Conservation (phyloP, 1,140 invertebrate genomes). For the Pachypsylla venusta region DNA sequence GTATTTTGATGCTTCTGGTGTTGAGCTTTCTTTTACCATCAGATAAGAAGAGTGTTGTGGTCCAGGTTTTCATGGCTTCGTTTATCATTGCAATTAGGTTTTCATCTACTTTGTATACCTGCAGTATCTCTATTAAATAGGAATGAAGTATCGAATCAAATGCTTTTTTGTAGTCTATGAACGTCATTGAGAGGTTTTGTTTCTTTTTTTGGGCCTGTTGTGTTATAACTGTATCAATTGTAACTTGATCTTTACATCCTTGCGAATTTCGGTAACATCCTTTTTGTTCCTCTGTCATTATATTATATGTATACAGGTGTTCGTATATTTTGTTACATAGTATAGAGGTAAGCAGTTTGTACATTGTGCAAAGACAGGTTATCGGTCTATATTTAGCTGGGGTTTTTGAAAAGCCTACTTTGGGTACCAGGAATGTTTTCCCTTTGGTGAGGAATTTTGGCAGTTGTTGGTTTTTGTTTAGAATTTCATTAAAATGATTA, state of each 20-base stretch:
- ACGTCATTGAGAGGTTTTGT: not conserved
- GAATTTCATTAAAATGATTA: not conserved
- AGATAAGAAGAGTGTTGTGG: not conserved
- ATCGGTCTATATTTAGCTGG: not conserved
- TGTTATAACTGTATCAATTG: conserved; percentile 19
- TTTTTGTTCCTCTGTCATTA: conserved; percentile 22
- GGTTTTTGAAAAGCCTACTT: not conserved
- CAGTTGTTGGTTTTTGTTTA: not conserved
- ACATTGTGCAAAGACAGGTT: conserved; percentile 22
- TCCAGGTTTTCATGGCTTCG: not conserved
- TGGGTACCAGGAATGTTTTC: not conserved
- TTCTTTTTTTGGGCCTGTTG: conserved; percentile 10
- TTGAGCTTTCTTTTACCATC: not conserved
- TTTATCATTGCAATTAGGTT: not conserved
- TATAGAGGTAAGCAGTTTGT: conserved; percentile 22
- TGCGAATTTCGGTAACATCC: conserved; percentile 19
- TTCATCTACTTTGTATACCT: conserved; percentile 17
- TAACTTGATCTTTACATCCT: conserved; percentile 23
- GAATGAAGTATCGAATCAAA: conserved; percentile 4
- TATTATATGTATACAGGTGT: conserved; percentile 16
- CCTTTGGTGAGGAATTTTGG: not conserved
- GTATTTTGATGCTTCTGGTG: not conserved
- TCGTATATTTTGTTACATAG: conserved; percentile 18
- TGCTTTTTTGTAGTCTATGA: not conserved
- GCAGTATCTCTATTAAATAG: conserved; percentile 19